Evolutionary conservation across 1,140 invertebrate genomes (phyloP).

Genomic region (Caerostris extrusa): DNA sequence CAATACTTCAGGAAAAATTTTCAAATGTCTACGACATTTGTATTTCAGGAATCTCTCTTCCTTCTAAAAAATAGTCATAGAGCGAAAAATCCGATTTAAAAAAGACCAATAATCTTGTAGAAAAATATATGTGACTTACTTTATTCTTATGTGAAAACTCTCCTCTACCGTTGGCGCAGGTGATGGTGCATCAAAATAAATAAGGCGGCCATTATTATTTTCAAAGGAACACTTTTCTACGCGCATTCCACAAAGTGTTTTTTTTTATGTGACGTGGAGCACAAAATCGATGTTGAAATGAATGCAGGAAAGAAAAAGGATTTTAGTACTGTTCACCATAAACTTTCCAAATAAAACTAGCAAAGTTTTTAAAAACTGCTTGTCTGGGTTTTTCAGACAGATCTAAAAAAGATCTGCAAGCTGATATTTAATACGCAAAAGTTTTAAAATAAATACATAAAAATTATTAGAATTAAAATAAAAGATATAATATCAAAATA

Average conservation of each 20-base stretch:
- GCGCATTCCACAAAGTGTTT: not conserved
- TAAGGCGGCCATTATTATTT: not conserved
- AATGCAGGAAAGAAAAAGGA: not conserved
- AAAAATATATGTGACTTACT: not conserved
- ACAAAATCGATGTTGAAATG: not conserved
- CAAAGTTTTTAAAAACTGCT: too few species aligned
- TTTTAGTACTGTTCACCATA: not conserved
- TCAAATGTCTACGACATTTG: not conserved
- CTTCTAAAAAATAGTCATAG: not conserved
- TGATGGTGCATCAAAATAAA: constrained; percentile 1
- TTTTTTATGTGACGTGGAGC: not conserved
- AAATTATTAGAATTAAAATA: too few species aligned
- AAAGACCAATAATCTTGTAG: not conserved
- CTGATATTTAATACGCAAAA: too few species aligned
- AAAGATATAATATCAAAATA: too few species aligned
- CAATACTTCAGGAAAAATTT: not conserved
- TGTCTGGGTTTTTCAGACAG: too few species aligned
- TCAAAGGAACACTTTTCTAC: not conserved
- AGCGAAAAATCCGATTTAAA: not conserved
- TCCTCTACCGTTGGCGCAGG: not conserved
- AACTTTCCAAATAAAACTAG: not conserved
- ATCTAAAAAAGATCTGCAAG: too few species aligned
- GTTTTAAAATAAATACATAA: too few species aligned
- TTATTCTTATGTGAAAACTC: not conserved
- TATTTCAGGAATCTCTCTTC: not conserved